Conservation (phyloP, 2,797 vertebrate genomes). For the Lepidocolaptes lacrymiger region DNA sequence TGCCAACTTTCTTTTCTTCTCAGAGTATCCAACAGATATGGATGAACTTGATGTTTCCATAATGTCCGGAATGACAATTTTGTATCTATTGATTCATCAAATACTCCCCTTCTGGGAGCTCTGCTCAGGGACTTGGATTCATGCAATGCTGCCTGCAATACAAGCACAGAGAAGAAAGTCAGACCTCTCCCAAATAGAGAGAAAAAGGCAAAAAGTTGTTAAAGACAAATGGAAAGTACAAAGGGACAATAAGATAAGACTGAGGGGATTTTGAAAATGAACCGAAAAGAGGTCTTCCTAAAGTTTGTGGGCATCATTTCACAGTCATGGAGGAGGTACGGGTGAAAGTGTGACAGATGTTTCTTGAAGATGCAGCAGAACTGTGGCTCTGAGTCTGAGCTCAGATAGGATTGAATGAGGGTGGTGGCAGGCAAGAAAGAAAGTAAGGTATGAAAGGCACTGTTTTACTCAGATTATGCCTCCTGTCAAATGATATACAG, state of each 20-base stretch:
- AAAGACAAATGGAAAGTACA: background rate
- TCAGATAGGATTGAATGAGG: background rate
- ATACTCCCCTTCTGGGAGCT: background rate
- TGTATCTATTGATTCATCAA: background rate
- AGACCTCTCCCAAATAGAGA: background rate
- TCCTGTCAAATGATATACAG: background rate
- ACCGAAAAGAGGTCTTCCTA: background rate
- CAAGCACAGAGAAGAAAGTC: background rate
- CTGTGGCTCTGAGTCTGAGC: background rate
- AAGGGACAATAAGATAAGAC: background rate
- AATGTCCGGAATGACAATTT: constrained; percentile 1
- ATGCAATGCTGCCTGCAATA: background rate
- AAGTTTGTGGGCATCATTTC: background rate
- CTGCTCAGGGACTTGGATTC: background rate
- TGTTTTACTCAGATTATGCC: background rate
- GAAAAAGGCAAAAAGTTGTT: background rate
- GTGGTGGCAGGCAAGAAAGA: background rate
- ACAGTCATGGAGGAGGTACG: background rate
- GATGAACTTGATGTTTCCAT: background rate
- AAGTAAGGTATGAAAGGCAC: background rate
- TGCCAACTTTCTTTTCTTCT: constrained; percentile 3
- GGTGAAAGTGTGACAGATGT: background rate
- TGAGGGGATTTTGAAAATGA: background rate
- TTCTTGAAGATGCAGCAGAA: background rate
- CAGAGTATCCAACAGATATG: background rate